phyloP scores from a whole-genome alignment of 2,888 invertebrate species.

The Litoditis marina region DNA sequence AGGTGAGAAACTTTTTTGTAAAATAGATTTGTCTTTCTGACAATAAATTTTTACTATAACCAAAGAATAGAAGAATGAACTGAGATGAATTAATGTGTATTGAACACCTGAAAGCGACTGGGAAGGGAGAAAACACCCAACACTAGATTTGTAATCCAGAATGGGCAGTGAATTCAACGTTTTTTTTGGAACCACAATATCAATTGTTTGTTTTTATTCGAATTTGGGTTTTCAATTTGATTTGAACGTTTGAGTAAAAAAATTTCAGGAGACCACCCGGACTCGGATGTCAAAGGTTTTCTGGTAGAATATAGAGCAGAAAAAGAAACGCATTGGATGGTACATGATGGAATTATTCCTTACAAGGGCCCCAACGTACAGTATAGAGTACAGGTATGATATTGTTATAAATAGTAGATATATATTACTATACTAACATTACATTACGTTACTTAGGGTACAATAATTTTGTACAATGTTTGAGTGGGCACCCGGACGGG shows the following conservation, averaged over 20 bases:
- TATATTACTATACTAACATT: too few species aligned
- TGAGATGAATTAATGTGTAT: too few species aligned
- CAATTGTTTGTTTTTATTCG: too few species aligned
- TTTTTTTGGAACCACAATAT: too few species aligned
- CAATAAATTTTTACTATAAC: not conserved
- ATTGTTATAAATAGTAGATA: not conserved
- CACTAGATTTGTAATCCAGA: not conserved
- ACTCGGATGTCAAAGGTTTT: conserved; percentile 60
- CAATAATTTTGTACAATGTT: too few species aligned
- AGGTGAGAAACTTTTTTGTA: conserved; percentile 33
- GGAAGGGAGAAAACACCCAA: not conserved
- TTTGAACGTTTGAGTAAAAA: too few species aligned
- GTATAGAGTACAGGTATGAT: conserved; percentile 57
- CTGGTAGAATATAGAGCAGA: conserved; percentile 61
- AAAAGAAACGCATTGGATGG: conserved; percentile 55
- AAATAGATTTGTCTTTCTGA: too few species aligned
- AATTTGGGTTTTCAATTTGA: too few species aligned
- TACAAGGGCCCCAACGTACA: conserved; percentile 62
- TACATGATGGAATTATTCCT: conserved; percentile 61
- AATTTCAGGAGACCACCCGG: conserved; percentile 53
- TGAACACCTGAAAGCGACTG: not conserved
- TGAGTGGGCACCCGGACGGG: not conserved
- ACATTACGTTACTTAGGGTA: too few species aligned
- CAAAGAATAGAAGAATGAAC: not conserved
- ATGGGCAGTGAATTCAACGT: not conserved